Evolutionary conservation across 1,140 invertebrate genomes (phyloP).

Genomic region (Drosophila albomicans): DNA sequence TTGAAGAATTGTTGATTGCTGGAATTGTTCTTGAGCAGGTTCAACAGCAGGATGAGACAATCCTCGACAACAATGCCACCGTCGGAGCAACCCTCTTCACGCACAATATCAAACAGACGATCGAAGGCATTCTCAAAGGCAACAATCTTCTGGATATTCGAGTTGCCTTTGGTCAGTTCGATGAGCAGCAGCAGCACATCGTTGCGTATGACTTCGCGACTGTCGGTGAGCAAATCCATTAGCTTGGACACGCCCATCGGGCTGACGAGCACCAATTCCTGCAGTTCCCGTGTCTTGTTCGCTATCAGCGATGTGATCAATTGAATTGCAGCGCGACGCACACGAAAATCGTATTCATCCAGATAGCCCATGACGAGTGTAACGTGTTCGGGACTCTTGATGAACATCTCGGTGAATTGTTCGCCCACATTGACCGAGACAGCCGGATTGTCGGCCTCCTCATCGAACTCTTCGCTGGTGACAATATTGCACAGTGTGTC

Average conservation of each 20-base stretch:
- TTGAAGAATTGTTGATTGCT: constrained; percentile 99
- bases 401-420: constrained; percentile 99
- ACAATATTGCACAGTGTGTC: constrained; percentile 97
- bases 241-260: constrained; percentile 99
- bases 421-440: constrained; percentile 91
- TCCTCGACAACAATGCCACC: constrained; percentile 99
- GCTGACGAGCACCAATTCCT: constrained; percentile 97
- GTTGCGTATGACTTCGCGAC: constrained; percentile 98
- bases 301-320: constrained; percentile 92
- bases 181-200: constrained; percentile 97
- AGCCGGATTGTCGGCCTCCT: constrained; percentile 89
- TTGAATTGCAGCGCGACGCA: constrained; percentile 94
- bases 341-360: constrained; percentile 97
- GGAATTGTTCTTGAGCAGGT: constrained; percentile 96
- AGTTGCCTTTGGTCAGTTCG: constrained; percentile 96
- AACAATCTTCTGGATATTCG: constrained; percentile 99
- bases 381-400: constrained; percentile 96
- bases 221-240: constrained; percentile 97
- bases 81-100: constrained; percentile 96
- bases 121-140: constrained; percentile 99
- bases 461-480: constrained; percentile 92
- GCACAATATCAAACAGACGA: constrained; percentile 96
- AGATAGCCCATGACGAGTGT: constrained; percentile 93
- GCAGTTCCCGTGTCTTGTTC: constrained; percentile 95
- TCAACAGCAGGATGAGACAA: constrained; percentile 97